These are phyloP conservation scores for Eulacestoma nigropectus DNA, from an alignment of 2,113 vertebrate species.

Conservation along the genomic window DNA sequence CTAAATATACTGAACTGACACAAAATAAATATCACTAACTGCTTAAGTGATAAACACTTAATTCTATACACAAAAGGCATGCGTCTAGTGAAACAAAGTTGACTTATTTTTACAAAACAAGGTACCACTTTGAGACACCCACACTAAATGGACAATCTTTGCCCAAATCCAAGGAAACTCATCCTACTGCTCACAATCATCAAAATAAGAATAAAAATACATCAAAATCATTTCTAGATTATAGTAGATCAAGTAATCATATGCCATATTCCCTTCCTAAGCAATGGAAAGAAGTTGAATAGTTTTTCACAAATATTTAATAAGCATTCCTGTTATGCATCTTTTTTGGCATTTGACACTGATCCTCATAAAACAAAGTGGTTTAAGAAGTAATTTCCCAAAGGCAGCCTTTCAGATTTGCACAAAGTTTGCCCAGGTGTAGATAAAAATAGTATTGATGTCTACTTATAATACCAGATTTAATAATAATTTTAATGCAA, in stretches of 20 bases:
- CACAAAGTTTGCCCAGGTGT: not conserved
- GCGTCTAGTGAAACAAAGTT: not conserved
- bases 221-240: not conserved
- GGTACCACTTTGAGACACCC: not conserved
- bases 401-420: not conserved
- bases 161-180: not conserved
- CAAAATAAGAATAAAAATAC: not conserved
- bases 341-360: not conserved
- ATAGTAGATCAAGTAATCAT: not conserved
- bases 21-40: not conserved
- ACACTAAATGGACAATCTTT: not conserved
- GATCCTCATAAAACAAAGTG: not conserved
- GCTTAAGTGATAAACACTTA: not conserved
- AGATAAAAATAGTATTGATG: not conserved
- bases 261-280: not conserved
- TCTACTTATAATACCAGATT: not conserved
- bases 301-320: not conserved
- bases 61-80: not conserved
- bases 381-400: not conserved
- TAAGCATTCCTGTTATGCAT: not conserved
- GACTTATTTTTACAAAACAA: not conserved
- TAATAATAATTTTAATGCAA: not conserved
- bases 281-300: not conserved
- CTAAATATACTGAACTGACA: not conserved
- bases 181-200: not conserved